phyloP scores from a whole-genome alignment of 30 jellyfish, hydroid and myxozoan species.

The Aurelia sp. region DNA sequence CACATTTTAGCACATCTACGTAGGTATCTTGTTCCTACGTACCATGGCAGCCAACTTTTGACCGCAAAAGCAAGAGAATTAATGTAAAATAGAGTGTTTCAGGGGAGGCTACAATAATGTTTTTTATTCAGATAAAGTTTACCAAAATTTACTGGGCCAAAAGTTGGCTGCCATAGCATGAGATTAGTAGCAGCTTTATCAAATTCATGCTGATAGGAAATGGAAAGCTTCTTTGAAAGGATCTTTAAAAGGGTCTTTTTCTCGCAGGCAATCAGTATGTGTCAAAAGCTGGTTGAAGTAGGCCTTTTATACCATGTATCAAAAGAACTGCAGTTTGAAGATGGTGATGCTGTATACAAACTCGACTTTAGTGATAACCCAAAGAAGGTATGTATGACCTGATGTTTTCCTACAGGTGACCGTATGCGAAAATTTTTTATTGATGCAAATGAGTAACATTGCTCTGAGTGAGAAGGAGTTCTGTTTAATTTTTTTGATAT shows the following conservation, averaged over 20 bases:
- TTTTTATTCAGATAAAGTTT: no score
- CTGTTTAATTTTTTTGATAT: no score
- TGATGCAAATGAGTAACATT: no score
- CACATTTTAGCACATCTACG: background rate
- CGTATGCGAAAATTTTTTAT: no score
- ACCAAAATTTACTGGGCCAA: background rate
- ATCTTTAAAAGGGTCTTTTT: background rate
- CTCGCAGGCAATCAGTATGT: conserved; percentile 47
- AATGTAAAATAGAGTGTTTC: no score
- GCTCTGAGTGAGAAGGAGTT: no score
- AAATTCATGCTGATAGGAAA: no score
- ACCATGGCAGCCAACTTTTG: no score
- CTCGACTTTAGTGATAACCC: conserved; percentile 43
- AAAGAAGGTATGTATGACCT: conserved; percentile 21
- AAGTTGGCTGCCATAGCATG: background rate
- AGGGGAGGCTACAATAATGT: no score
- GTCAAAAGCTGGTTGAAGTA: conserved; percentile 57
- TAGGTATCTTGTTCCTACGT: background rate
- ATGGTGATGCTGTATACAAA: conserved; percentile 72
- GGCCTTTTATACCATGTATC: conserved; percentile 72
- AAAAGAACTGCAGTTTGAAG: conserved; percentile 73
- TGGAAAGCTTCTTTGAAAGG: no score
- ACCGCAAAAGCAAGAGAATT: no score
- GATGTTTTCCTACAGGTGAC: no score
- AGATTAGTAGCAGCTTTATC: background rate